phyloP scores from a whole-genome alignment of 1,140 invertebrate species.

The Drosophila nigromelanica region DNA sequence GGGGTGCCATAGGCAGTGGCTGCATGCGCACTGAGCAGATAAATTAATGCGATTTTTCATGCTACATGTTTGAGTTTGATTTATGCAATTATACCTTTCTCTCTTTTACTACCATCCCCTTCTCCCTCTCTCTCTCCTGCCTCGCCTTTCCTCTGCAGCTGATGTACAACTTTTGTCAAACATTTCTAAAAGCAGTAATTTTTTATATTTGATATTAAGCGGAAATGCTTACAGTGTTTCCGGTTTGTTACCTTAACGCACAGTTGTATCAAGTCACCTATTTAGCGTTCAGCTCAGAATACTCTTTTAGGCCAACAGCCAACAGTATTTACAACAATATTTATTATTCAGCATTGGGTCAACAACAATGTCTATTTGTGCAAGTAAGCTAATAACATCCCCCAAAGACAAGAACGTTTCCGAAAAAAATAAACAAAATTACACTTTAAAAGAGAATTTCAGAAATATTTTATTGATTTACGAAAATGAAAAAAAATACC shows the following conservation, averaged over 20 bases:
- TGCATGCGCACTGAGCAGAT: constrained; percentile 75
- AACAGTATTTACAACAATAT: not conserved
- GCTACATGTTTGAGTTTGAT: constrained; percentile 82
- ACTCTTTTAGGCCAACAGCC: not conserved
- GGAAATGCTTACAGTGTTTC: constrained; percentile 75
- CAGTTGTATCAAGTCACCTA: constrained; percentile 17
- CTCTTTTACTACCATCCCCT: constrained; percentile 25
- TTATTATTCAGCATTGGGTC: not conserved
- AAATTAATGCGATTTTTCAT: constrained; percentile 83
- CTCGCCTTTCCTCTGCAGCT: constrained; percentile 9
- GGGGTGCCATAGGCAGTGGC: constrained; percentile 58
- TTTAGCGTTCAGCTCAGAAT: constrained; percentile 5
- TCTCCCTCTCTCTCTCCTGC: not conserved
- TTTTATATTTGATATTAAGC: constrained; percentile 77
- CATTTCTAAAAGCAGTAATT: constrained; percentile 78
- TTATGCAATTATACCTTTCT: constrained; percentile 80
- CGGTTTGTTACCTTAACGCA: constrained; percentile 68
- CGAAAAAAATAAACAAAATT: too few relatives aligned
- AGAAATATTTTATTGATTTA: too few relatives aligned
- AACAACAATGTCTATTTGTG: not conserved
- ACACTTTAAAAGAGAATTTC: too few relatives aligned
- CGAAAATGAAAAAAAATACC: too few relatives aligned
- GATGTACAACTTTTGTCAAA: constrained; percentile 79
- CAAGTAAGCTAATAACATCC: too few relatives aligned
- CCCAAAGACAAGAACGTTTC: too few relatives aligned